phyloP scores from a whole-genome alignment of 2,113 vertebrate genomes.

The Amphilophus citrinellus region DNA sequence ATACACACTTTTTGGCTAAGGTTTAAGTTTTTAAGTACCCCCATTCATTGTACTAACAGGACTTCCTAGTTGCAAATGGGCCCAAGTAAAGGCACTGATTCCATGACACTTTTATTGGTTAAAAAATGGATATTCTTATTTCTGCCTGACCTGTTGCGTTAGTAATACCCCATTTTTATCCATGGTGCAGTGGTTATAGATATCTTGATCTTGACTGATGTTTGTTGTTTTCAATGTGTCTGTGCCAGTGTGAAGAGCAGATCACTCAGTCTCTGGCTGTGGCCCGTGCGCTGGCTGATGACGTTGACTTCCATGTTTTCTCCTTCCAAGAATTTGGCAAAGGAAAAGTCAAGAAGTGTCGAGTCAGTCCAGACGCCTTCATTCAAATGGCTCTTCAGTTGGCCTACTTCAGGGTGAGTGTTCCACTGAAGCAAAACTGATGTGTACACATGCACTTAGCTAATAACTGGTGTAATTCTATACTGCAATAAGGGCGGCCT shows the following conservation, averaged over 20 bases:
- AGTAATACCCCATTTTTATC: too few relatives aligned
- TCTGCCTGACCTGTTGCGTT: too few relatives aligned
- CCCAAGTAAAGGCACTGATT: too few relatives aligned
- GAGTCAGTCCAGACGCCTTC: constrained; percentile 93
- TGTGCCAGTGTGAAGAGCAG: constrained; percentile 78
- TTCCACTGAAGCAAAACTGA: background rate
- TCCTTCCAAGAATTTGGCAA: constrained; percentile 90
- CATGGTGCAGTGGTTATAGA: background rate
- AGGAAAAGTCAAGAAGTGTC: constrained; percentile 89
- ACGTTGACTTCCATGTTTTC: constrained; percentile 90
- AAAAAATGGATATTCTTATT: too few relatives aligned
- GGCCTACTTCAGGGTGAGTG: constrained; percentile 90
- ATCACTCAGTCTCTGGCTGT: constrained; percentile 83
- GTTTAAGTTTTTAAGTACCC: too few relatives aligned
- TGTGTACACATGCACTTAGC: background rate
- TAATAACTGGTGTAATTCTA: background rate
- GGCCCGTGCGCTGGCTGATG: constrained; percentile 86
- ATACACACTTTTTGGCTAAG: too few relatives aligned
- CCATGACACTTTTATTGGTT: too few relatives aligned
- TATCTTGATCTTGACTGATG: background rate
- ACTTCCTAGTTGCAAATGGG: too few relatives aligned
- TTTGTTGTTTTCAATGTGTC: background rate
- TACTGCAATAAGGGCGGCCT: too few relatives aligned
- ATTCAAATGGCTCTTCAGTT: constrained; percentile 93
- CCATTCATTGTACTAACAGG: too few relatives aligned